Conservation (phyloP, 2,888 invertebrate species). For the Tipula unca region DNA sequence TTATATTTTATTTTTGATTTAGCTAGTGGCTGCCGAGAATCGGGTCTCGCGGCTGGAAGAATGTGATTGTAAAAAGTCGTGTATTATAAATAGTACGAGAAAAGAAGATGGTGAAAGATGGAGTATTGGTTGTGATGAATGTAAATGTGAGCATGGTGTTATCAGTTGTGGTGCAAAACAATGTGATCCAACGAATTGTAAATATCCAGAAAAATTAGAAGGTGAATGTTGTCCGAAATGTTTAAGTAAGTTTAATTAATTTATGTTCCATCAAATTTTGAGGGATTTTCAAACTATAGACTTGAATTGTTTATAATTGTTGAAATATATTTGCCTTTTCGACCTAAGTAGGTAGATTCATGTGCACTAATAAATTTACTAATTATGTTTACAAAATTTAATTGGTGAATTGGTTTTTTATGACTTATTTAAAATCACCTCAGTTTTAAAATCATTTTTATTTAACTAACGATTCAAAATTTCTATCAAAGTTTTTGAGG, state of each 20-base stretch:
- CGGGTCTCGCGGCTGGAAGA: slow-evolving; percentile 63
- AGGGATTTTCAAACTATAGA: not conserved
- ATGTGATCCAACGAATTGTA: slow-evolving; percentile 69
- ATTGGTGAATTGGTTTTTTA: not conserved
- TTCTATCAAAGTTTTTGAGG: not conserved
- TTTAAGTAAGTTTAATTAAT: slow-evolving; percentile 57
- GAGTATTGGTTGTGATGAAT: slow-evolving; percentile 77
- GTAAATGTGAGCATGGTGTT: slow-evolving; percentile 84
- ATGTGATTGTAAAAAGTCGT: slow-evolving; percentile 86
- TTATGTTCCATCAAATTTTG: slow-evolving; percentile 17
- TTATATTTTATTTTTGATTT: slow-evolving; percentile 23
- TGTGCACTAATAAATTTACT: not conserved
- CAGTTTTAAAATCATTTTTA: not conserved
- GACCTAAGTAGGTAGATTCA: not conserved
- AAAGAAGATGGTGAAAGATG: slow-evolving; percentile 78
- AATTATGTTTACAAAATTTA: not conserved
- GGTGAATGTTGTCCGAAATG: slow-evolving; percentile 83
- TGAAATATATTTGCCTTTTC: not conserved
- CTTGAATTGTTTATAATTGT: not conserved
- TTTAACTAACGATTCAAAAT: not conserved
- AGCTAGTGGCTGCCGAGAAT: slow-evolving; percentile 75
- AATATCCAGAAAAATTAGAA: slow-evolving; percentile 66
- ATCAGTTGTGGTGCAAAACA: slow-evolving; percentile 74
- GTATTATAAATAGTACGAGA: slow-evolving; percentile 69
- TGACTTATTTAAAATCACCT: not conserved